A percentile compares a stretch with the other conserved stretches of the same genome.
phyloP scores from a whole-genome alignment of 2,797 vertebrate genomes.

The Limnodromus scolopaceus region DNA sequence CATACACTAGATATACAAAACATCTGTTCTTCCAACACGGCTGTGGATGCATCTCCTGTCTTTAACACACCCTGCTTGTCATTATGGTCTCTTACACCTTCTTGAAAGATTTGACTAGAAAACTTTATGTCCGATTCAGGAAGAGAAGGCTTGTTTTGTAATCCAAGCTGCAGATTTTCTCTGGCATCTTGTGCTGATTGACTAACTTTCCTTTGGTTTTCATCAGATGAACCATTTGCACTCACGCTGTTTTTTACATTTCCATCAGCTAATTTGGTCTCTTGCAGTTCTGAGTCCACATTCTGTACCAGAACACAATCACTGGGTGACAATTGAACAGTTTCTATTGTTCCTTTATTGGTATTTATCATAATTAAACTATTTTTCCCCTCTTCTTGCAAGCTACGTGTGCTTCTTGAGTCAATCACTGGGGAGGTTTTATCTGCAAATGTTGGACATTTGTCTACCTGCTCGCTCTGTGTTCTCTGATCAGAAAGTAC shows the following conservation, averaged over 20 bases:
- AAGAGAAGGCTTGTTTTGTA: background rate
- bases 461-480: slow-evolving; percentile 2
- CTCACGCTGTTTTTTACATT: background rate
- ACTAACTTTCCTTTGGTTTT: background rate
- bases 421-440: slow-evolving; percentile 24
- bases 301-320: background rate
- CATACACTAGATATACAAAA: slow-evolving; percentile 79
- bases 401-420: slow-evolving; percentile 19
- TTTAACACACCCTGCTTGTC: background rate
- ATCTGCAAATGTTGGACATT: background rate
- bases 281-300: background rate
- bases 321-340: background rate
- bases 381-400: slow-evolving; percentile 20
- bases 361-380: background rate
- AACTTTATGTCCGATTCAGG: background rate
- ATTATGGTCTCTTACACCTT: background rate
- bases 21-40: background rate
- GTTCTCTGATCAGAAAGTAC: slow-evolving; percentile 72
- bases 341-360: background rate
- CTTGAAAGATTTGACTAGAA: background rate
- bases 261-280: background rate
- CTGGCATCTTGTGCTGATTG: background rate
- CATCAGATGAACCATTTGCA: background rate
- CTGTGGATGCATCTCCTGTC: background rate
- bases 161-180: background rate